Conservation (phyloP, 2,113 vertebrate species). For the Laterallus jamaicensis region DNA sequence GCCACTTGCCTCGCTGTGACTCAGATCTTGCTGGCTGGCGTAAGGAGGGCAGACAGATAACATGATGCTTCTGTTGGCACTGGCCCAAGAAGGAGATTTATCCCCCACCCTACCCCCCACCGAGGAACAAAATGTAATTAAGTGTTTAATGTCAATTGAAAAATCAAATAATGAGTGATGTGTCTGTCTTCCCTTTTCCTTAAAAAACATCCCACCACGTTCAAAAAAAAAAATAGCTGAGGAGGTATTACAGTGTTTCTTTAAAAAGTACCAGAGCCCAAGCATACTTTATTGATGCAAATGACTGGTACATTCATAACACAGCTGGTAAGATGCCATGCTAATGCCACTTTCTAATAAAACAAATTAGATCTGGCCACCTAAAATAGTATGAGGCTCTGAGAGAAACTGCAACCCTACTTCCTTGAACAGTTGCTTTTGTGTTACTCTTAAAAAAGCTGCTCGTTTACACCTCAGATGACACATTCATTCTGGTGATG, state of each 20-base stretch:
- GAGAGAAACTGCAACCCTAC: background rate
- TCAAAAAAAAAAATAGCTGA: background rate
- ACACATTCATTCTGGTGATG: background rate
- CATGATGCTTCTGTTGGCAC: background rate
- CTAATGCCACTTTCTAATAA: background rate
- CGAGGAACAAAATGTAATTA: background rate
- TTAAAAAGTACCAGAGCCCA: background rate
- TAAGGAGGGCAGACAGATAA: background rate
- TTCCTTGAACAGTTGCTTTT: background rate
- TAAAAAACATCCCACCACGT: background rate
- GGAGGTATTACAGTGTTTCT: background rate
- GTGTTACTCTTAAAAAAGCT: background rate
- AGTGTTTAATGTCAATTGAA: slow-evolving; percentile 7
- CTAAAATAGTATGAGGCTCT: background rate
- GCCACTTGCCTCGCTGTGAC: background rate
- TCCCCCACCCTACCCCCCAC: no score
- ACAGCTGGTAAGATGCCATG: background rate
- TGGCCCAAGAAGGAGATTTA: background rate
- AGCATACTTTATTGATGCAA: background rate
- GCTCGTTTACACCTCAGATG: slow-evolving; percentile 20
- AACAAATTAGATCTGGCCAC: background rate
- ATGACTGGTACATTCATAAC: background rate
- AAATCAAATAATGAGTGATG: background rate
- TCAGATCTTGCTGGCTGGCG: background rate
- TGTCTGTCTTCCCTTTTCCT: background rate